Base-by-base conservation (phyloP, 2,888 invertebrate genomes). In the Cordilura impudica region DNA sequence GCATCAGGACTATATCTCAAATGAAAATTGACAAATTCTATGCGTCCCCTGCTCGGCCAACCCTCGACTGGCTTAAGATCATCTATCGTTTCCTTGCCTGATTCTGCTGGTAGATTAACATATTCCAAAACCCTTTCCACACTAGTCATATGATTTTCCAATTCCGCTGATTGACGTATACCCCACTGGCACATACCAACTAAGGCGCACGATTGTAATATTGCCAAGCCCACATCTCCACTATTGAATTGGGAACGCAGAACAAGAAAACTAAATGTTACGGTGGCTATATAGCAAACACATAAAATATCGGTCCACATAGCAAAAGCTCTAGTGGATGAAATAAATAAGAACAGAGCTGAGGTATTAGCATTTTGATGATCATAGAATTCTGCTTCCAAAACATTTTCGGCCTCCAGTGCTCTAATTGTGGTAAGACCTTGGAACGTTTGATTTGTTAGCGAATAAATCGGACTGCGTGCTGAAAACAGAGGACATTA, bases 261-360 rank as follows among this genome's bases (percentile, higher is more conserved):
- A 0, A 95, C 89, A 31, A 98, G 92, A 88, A 97, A 96, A 84
- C 95, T 95, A 84, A 96, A 92, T 0, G 97, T 95, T 0, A 98
- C 97, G 51, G 95, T 88, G 0, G 93, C 92, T 78, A 98, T 95
- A 89, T 97, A 98, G 5, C 95, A 82, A 0, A 96, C 93, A 86
- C 97, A 97, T 54, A 97, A 92, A 78, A 96, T 91, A 88, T 99
- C 98, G 83, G 98, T 91, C 93, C 96, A 96, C 84, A 97, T 94
- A 0, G 97, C 98, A 86, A 98, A 97, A 83, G 98, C 98, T 77
- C 98, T 93, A 8, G 96, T 95, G 12, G 96, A 94, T 0, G 95
- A 93, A 35, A 98, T 93, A 88, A 97, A 97, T 80, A 96, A 91
- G 86, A 91, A 91, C 93, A 94, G 94, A 0, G 95, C 93, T 0